Evolutionary conservation across 2,113 vertebrate genomes (phyloP), one percentile per base, ranked within the genome.

Genomic region (Hippolais icterina): DNA sequence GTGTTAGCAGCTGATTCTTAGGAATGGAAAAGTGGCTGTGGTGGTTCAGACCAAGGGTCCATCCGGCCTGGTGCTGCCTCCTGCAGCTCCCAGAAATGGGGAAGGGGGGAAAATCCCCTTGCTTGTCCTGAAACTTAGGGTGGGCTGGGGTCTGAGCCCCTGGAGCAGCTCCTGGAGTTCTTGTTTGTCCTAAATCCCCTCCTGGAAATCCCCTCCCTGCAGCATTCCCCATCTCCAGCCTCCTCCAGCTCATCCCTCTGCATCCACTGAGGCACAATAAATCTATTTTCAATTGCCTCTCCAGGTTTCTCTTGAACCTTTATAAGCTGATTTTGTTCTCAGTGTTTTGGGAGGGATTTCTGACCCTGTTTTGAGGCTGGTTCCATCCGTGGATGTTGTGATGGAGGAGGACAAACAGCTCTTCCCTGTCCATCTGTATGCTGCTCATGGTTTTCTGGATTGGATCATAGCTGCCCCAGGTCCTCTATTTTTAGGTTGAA

Each of bases 371-470:
- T 10, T 22, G 23, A 89, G 77, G 44, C 47, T 29, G 11, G 13
- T 49, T 69, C 49, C 50, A 3, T 44, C 17, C 37, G 0, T 14
- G 20, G 44, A 0, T 56, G 0, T 35, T 60, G 41, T 17, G 12
- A 9, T 11, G n/a, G 28, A 22, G 42, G 60, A 35, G 17, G 3
- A 23, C 17, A 35, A 11, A 3, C 15, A 63, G 63, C 56, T 35
- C 54, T 23, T 65, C 35, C 72, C 60, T 68, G 42, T 25, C 68
- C 13, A 0, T 65, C 28, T 46, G 33, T 35, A 50, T 66, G 29
- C 80, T 63, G n/a, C 11, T 66, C 7, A 0, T 28, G 42, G 6
- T 4, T 77, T 65, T 74, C 22, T 33, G 5, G 23, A 5, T 6
- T 52, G 63, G 28, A 1, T 59, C 14, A 1, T 1, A 13, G 42